Evolutionary conservation across 1,140 invertebrate genomes (phyloP), one percentile per base, ranked within the genome.

Genomic region (Pseudomyrmex pallidus): DNA sequence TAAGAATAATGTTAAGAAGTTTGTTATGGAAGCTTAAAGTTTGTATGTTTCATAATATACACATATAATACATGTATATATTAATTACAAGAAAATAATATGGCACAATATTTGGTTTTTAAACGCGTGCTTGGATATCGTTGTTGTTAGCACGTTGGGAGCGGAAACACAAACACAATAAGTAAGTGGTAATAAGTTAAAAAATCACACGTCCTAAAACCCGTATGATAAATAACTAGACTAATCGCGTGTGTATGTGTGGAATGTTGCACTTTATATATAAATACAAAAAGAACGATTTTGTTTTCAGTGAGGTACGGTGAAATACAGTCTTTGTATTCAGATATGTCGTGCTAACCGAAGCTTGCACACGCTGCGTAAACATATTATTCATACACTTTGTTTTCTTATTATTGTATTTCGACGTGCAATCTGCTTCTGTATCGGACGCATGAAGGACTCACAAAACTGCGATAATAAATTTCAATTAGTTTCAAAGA

Each of bases 211-310:
- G 25, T n/a, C 20, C 59, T 15, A 35, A 76, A n/a, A 66, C 10
- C 70, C 46, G 70, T 44, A 61, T 68, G 64, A 85, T 74, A 89
- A 87, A 85, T 77, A 86, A 82, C 25, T 73, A 86, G 84, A 74
- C 85, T 90, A 90, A 80, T 76, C 77, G 74, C 0, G 35, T 35
- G 35, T 35, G 35, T 7, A 35, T 35, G 35, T 87, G 74, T 85
- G 90, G 90, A 91, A 91, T 90, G 90, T 89, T 86, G 35, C 72
- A 44, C 57, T 85, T 89, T 90, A 82, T 90, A 89, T 76, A 82
- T 90, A 90, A 89, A 89, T 87, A 83, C 76, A 90, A 90, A 89
- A 83, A 46, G 54, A 52, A 82, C 57, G 56, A 84, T 62, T 78
- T 70, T 74, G 46, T 85, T 62, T 56, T 67, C 46, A 17, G 57